Evolutionary conservation across 1,140 invertebrate genomes (phyloP).

Genomic region (Diabrotica undecimpunctata): DNA sequence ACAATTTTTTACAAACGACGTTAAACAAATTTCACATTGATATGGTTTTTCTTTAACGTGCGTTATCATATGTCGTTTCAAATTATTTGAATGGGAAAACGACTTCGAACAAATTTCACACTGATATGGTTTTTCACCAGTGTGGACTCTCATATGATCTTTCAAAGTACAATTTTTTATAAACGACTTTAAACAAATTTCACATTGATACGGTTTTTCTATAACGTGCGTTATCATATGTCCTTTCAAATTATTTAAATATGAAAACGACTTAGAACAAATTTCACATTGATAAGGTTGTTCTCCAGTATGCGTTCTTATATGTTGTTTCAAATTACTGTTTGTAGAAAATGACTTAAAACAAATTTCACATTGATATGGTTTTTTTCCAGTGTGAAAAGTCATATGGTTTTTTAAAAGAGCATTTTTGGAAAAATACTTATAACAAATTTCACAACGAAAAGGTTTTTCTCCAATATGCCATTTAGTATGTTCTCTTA

Average conservation of each 20-base stretch:
- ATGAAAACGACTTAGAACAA: constrained; percentile 18
- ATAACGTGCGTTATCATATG: constrained; percentile 23
- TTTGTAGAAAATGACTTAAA: too few species aligned
- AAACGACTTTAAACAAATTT: constrained; percentile 20
- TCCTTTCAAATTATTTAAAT: constrained; percentile 16
- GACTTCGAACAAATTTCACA: constrained; percentile 7
- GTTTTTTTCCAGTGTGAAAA: too few species aligned
- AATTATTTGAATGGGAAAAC: too few species aligned
- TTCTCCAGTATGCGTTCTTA: constrained; percentile 25
- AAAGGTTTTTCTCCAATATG: constrained; percentile 34
- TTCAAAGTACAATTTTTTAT: constrained; percentile 17
- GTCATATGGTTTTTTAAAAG: too few species aligned
- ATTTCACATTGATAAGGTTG: constrained; percentile 20
- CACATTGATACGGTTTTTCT: constrained; percentile 24
- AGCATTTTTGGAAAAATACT: constrained; percentile 30
- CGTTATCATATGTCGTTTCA: too few species aligned
- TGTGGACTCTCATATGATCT: constrained; percentile 10
- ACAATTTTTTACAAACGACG: too few species aligned
- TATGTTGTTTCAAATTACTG: constrained; percentile 33
- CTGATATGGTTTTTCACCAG: constrained; percentile 2
- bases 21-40: too few species aligned
- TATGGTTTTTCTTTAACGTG: too few species aligned
- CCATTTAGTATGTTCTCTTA: constrained; percentile 46
- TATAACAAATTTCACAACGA: constrained; percentile 44
- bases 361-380: too few species aligned